A percentile compares a stretch with the other conserved stretches of the same genome.
phyloP scores from a whole-genome alignment of 1,140 invertebrate genomes.

The Asobara japonica region DNA sequence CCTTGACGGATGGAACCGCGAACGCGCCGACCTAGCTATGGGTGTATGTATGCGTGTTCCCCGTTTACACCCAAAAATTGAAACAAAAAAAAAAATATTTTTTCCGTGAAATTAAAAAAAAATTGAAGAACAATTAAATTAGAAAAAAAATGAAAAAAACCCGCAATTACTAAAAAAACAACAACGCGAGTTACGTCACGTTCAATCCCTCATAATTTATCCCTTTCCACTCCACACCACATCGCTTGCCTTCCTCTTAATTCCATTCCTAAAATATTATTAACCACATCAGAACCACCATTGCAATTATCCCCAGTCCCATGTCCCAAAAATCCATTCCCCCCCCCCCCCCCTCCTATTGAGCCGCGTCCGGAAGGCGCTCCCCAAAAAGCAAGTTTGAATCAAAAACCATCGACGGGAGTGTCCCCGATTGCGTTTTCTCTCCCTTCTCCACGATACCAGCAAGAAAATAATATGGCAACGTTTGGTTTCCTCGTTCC shows the following conservation, averaged over 20 bases:
- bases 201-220: too few species aligned
- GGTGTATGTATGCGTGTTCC: too few species aligned
- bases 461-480: slow-evolving; percentile 54
- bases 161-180: too few species aligned
- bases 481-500: slow-evolving; percentile 32
- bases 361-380: slow-evolving; percentile 35
- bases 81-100: neutral
- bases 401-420: slow-evolving; percentile 53
- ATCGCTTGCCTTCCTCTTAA: neutral
- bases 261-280: slow-evolving; percentile 7
- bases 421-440: slow-evolving; percentile 1
- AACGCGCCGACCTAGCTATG: too few species aligned
- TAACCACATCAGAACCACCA: slow-evolving; percentile 60
- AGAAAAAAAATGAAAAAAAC: too few species aligned
- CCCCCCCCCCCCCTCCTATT: slow-evolving; percentile 34
- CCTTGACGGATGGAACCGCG: too few species aligned
- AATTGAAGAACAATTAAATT: neutral
- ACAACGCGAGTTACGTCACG: too few species aligned
- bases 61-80: neutral
- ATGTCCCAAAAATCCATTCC: slow-evolving; percentile 50
- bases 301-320: slow-evolving; percentile 46
- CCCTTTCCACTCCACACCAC: too few species aligned
- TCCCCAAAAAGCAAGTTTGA: slow-evolving; percentile 39
- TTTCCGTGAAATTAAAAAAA: neutral
- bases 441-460: slow-evolving; percentile 16